Percentiles rank a stretch among this genome's conserved stretches.
Evolutionary conservation across 1,140 invertebrate species (phyloP).

Genomic region (Paralvinella palmiformis): DNA sequence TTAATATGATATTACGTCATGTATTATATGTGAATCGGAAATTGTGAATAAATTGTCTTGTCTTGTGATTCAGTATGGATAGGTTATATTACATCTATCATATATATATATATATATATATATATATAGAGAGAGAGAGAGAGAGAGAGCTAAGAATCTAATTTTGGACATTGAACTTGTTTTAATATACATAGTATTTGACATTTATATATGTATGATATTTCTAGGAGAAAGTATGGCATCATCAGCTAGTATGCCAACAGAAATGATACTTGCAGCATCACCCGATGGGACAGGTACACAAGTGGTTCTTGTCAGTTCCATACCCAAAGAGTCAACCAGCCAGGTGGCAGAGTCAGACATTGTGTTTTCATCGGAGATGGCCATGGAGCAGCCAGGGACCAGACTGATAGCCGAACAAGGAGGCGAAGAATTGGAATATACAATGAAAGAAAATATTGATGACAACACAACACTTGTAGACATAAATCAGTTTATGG

Average conservation of each 20-base stretch:
- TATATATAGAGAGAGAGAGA: no score
- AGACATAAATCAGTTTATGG: slow-evolving; percentile 2
- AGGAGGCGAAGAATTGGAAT: neutral
- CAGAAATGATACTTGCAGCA: no score
- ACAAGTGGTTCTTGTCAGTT: neutral
- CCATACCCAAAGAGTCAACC: neutral
- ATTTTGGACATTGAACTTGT: no score
- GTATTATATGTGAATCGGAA: neutral
- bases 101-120: no score
- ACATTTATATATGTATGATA: no score
- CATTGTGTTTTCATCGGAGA: neutral
- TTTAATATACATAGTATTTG: no score
- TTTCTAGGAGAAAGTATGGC: no score
- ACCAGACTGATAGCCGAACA: neutral
- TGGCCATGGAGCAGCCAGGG: neutral
- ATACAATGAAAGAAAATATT: neutral
- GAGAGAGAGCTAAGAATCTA: no score
- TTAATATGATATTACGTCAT: neutral
- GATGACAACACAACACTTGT: neutral
- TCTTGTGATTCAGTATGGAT: neutral
- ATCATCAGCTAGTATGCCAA: no score
- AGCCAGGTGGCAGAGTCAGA: neutral
- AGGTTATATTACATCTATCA: no score
- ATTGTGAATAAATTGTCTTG: neutral
- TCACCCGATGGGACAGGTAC: no score